These are phyloP conservation scores for Glaucopsyche alexis DNA, from an alignment of 2,888 invertebrate species.

Conservation along the genomic window DNA sequence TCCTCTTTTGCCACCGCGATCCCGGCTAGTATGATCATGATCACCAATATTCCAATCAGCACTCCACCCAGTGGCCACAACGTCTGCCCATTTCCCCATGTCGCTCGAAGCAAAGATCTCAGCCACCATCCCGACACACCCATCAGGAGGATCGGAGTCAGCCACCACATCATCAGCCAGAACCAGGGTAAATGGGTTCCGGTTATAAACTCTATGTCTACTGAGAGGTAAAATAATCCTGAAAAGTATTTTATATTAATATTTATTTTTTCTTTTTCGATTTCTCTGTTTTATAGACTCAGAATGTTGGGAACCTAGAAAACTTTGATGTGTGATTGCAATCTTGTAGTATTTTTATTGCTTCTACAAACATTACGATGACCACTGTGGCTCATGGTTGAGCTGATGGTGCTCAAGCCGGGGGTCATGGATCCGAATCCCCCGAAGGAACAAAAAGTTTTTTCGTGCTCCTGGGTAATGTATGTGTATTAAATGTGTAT, in stretches of 20 bases:
- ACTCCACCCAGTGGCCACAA: constrained; percentile 65
- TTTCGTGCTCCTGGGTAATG: too few species aligned
- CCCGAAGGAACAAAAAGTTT: too few species aligned
- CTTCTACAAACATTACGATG: neutral
- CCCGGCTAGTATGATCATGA: constrained; percentile 63
- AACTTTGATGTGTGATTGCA: neutral
- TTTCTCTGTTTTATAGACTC: too few species aligned
- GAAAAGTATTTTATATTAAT: too few species aligned
- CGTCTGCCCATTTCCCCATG: constrained; percentile 51
- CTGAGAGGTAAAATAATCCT: constrained; percentile 66
- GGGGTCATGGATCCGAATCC: too few species aligned
- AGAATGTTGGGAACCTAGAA: too few species aligned
- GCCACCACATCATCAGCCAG: constrained; percentile 66
- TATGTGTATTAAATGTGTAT: too few species aligned
- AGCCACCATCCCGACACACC: constrained; percentile 72
- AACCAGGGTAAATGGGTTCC: constrained; percentile 59
- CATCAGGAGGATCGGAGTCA: constrained; percentile 57
- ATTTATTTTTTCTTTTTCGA: too few species aligned
- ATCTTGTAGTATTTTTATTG: neutral
- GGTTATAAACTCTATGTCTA: constrained; percentile 69
- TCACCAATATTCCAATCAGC: constrained; percentile 55
- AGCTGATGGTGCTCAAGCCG: too few species aligned
- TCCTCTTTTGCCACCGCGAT: constrained; percentile 71
- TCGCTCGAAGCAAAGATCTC: constrained; percentile 51
- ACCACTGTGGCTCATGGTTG: too few species aligned